Evolutionary conservation across 2,888 invertebrate species (phyloP), one percentile per base, ranked within the genome.

Genomic region (Drosophila nr. fundita): DNA sequence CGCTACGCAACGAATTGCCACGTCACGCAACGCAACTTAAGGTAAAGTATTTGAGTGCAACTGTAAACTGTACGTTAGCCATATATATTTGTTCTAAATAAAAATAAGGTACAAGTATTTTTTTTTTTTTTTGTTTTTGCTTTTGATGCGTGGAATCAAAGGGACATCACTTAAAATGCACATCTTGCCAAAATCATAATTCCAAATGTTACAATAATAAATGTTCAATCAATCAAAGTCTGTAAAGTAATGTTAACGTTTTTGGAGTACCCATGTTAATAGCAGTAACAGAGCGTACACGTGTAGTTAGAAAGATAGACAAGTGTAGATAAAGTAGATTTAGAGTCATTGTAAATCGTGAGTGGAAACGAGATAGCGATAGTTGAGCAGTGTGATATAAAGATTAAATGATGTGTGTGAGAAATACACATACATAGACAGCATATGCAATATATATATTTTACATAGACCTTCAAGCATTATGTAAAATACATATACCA

Each of bases 391-490:
- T 49, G 58, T 27, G 48, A 48, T 38, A n/a, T 29, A n/a, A n/a
- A 55, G 13, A 55, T 8, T 29, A 55, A 54, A 6, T 27, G 24
- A 45, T 49, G 63, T 60, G 70, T 58, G 29, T 62, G 27, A 64
- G 64, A 87, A 85, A 89, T 89, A 87, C 90, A 87, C 87, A 87
- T 87, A 87, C 90, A 87, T 90, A 82, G 68, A 88, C 83, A 78
- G 81, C 73, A 74, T 76, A 72, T 80, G 89, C 74, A 77, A 18
- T 80, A 80, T 85, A 87, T 89, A 85, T 85, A 87, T 89, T 75
- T 78, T 68, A 82, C 80, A 86, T 68, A 75, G 11, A 57, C 50
- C 15, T 40, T 34, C 13, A 27, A 30, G 42, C 34, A 64, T 50
- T 53, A 63, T 82, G 78, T 89, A 75, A 87, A 87, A 75, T 80